Conservation (phyloP, 2,888 invertebrate species). For the Hirtodrosophila duncani region DNA sequence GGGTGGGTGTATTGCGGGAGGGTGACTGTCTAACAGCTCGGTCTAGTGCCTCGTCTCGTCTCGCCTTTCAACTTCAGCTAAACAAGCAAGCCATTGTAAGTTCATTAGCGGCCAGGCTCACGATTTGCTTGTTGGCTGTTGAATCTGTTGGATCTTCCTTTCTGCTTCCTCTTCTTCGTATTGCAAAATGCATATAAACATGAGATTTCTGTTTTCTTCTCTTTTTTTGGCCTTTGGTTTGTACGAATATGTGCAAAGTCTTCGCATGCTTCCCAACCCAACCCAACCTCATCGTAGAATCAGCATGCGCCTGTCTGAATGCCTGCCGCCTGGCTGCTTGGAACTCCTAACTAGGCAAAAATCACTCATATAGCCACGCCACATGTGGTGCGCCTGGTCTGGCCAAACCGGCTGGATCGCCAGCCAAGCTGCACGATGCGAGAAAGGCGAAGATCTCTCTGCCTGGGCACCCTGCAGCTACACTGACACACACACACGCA, state of each 20-base stretch:
- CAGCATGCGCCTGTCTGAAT: too few species aligned
- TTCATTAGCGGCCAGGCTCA: constrained; percentile 74
- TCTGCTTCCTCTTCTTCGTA: constrained; percentile 8
- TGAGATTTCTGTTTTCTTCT: constrained; percentile 58
- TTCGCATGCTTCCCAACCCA: constrained; percentile 33
- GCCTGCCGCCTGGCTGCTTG: constrained; percentile 7
- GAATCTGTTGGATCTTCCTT: constrained; percentile 16
- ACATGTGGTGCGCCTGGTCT: constrained; percentile 51
- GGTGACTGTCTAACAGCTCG: too few species aligned
- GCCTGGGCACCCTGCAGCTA: constrained; percentile 66
- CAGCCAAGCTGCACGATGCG: not conserved
- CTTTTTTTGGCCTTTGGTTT: too few species aligned
- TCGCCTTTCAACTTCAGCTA: constrained; percentile 25
- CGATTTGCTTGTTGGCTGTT: constrained; percentile 56
- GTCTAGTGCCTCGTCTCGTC: constrained; percentile 23
- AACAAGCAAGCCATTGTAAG: constrained; percentile 67
- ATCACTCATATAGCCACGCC: constrained; percentile 62
- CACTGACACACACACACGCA: constrained; percentile 10
- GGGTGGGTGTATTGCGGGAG: constrained; percentile 12
- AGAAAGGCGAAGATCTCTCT: constrained; percentile 14
- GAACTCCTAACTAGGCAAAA: constrained; percentile 65
- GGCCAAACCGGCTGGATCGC: constrained; percentile 27
- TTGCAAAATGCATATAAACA: constrained; percentile 69
- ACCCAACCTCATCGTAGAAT: too few species aligned
- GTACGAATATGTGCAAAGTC: too few species aligned